Evolutionary conservation across 92 coral and sea anemone genomes (phyloP).

Genomic region (Epizoanthus fatuus): DNA sequence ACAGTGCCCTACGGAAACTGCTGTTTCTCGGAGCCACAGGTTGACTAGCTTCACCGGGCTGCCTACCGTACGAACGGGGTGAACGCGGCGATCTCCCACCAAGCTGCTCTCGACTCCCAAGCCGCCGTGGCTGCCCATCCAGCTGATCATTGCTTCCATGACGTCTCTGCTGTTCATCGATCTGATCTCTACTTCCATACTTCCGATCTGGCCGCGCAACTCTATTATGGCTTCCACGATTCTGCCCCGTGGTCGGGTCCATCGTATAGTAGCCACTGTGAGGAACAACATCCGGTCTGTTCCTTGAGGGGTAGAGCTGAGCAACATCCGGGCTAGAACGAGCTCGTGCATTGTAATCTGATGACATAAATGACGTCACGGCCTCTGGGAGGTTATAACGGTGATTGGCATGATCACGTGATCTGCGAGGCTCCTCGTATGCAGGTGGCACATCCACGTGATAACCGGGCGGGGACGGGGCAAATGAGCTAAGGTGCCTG

Average conservation of each 20-base stretch:
- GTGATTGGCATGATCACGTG: conserved; percentile 31
- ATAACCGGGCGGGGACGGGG: conserved; percentile 72
- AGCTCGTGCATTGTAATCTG: conserved; percentile 71
- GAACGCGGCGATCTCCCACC: conserved; percentile 48
- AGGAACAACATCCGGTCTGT: conserved; percentile 45
- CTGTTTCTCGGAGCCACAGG: conserved; percentile 66
- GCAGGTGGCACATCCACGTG: conserved; percentile 78
- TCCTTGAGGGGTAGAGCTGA: neutral
- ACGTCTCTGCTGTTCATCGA: conserved; percentile 49
- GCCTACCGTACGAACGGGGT: conserved; percentile 33
- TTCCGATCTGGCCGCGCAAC: conserved; percentile 37
- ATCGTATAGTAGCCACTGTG: conserved; percentile 33
- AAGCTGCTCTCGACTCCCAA: conserved; percentile 22
- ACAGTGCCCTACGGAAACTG: conserved; percentile 86
- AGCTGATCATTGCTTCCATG: conserved; percentile 17
- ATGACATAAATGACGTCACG: conserved; percentile 93
- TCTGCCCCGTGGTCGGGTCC: neutral
- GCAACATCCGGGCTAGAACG: conserved; percentile 37
- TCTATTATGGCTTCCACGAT: neutral
- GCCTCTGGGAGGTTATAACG: conserved; percentile 75
- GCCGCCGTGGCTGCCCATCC: conserved; percentile 30
- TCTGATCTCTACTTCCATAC: conserved; percentile 66
- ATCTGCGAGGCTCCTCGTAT: conserved; percentile 70
- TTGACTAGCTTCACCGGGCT: conserved; percentile 43
- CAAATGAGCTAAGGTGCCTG: conserved; percentile 72